These are phyloP conservation scores for Zaprionus lachaisei DNA, from an alignment of 1,140 invertebrate genomes.

Conservation along the genomic window DNA sequence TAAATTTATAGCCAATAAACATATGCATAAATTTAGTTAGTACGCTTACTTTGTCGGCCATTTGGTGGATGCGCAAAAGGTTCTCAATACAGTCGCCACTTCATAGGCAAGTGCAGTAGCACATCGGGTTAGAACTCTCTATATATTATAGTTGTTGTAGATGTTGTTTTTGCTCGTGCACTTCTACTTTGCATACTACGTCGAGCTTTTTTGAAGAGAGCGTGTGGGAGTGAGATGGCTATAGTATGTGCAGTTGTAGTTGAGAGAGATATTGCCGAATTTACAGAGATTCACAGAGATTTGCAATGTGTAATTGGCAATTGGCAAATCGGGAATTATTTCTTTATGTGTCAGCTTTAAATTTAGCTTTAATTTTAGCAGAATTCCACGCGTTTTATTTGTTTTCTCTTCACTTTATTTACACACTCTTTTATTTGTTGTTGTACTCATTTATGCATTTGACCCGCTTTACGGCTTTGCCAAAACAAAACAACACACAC, in stretches of 20 bases:
- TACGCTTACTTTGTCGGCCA: conserved; percentile 69
- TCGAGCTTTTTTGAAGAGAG: conserved; percentile 57
- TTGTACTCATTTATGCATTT: conserved; percentile 68
- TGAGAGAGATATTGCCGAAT: conserved; percentile 15
- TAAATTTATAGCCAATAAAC: conserved; percentile 39
- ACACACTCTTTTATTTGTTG: conserved; percentile 47
- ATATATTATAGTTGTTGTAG: conserved; percentile 33
- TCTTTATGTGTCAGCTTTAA: conserved; percentile 6
- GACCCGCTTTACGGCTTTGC: conserved; percentile 72
- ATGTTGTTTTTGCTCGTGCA: conserved; percentile 17
- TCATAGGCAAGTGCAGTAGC: conserved; percentile 48
- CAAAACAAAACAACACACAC: conserved; percentile 10
- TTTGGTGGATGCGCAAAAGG: conserved; percentile 67
- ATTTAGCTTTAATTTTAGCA: conserved; percentile 15
- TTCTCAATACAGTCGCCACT: conserved; percentile 41
- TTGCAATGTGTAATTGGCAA: conserved; percentile 7
- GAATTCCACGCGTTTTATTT: background rate
- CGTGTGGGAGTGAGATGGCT: conserved; percentile 52
- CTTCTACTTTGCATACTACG: conserved; percentile 27
- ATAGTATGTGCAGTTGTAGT: conserved; percentile 22
- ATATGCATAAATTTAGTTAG: conserved; percentile 12
- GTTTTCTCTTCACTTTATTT: conserved; percentile 11
- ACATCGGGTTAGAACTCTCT: conserved; percentile 29
- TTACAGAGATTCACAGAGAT: conserved; percentile 22
- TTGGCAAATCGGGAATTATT: conserved; percentile 15